A percentile compares a stretch with the other conserved stretches of the same genome.
Evolutionary conservation across 2,888 invertebrate genomes (phyloP).

Genomic region (Drosophila kanekoi): DNA sequence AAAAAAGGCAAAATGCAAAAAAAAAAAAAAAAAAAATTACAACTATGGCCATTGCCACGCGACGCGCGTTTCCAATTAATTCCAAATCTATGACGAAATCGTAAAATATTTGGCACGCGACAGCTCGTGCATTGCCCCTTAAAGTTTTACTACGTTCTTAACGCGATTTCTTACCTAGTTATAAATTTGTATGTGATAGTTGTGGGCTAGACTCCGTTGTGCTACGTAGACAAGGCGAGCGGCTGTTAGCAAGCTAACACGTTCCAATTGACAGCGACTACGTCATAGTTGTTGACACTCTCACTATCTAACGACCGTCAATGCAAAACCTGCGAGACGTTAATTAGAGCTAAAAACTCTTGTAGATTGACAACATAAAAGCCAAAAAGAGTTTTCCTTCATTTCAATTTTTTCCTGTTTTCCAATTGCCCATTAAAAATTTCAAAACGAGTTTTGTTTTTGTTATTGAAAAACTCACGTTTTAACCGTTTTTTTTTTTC

Average conservation of each 20-base stretch:
- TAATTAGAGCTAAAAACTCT: constrained; percentile 11
- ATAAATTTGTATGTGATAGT: background rate
- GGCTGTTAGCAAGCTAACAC: constrained; percentile 32
- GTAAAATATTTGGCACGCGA: constrained; percentile 56
- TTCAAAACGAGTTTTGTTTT: no score
- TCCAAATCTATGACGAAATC: constrained; percentile 50
- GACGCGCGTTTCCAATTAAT: constrained; percentile 3
- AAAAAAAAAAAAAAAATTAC: constrained; percentile 10
- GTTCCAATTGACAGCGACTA: constrained; percentile 17
- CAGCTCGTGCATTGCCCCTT: constrained; percentile 23
- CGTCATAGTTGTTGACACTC: constrained; percentile 11
- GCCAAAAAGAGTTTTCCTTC: background rate
- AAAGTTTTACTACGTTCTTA: constrained; percentile 15
- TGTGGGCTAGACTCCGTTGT: background rate
- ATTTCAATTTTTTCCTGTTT: background rate
- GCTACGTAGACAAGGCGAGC: constrained; percentile 26
- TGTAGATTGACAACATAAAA: background rate
- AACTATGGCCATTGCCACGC: constrained; percentile 41
- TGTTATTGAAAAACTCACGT: no score
- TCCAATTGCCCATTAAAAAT: no score
- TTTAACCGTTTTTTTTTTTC: no score
- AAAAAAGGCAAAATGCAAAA: background rate
- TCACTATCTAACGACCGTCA: constrained; percentile 12
- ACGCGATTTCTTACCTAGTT: constrained; percentile 12
- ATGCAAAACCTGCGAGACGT: background rate